Evolutionary conservation across 2,797 vertebrate species (phyloP), one percentile per base, ranked within the genome.

Genomic region (Gambelia wislizenii): DNA sequence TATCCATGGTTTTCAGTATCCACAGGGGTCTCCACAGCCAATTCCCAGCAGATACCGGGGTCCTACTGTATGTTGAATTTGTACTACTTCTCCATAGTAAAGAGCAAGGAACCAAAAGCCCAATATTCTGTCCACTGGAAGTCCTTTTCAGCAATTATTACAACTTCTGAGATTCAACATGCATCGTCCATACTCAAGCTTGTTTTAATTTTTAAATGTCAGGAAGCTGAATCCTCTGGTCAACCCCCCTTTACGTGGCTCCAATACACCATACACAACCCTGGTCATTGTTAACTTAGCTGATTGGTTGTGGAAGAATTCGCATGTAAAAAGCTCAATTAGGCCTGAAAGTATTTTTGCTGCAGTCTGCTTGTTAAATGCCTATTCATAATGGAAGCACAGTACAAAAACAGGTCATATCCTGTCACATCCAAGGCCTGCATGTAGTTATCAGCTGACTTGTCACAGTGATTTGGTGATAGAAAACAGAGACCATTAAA

Each of bases 391-490:
- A 7, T 69, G 59, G 82, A 89, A 69, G 20, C 20, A 84, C 47
- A 33, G 25, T 88, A 76, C 10, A 22, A 67, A 47, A 64, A 52
- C n/a, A 69, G 59, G 30, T 49, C 74, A 39, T 67, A 44, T 74
- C 52, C 70, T 42, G 67, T 78, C 27, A 25, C n/a, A 27, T 33
- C 27, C 56, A 69, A 44, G 36, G 56, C 74, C 25, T 77, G 72
- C 18, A 4, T 54, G 22, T 14, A 47, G 30, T 54, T 67, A 64
- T 88, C 87, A 67, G 44, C 27, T 78, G 87, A 42, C 82, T 69
- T 89, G 59, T 88, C 82, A 84, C 27, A 84, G 61, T 88, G 87
- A 54, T 5, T 54, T 77, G 20, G 36, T 89, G 87, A 89, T 56
- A 70, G 74, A 89, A 89, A 89, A 6, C 87, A 89, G 85, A 79